Percentiles rank a stretch among this genome's conserved stretches.
Evolutionary conservation across 2,888 invertebrate genomes (phyloP).

Genomic region (Unio delphinus): DNA sequence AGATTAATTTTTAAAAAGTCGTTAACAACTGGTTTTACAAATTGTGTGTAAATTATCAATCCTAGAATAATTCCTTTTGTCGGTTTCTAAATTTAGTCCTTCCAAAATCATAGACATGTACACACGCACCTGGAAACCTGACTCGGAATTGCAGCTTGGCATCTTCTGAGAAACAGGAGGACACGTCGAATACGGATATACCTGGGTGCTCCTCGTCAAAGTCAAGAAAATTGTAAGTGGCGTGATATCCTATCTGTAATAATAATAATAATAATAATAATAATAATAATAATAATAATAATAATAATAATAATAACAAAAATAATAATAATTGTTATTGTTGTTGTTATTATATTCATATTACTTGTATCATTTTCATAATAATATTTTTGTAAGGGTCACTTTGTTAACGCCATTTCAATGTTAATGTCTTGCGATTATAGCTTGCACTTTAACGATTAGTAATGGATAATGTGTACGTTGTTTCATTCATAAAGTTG

Average conservation of each 20-base stretch:
- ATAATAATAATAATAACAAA: background rate
- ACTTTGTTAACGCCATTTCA: too few species aligned
- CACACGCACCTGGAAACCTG: constrained; percentile 41
- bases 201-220: constrained; percentile 48
- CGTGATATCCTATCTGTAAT: constrained; percentile 26
- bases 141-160: constrained; percentile 47
- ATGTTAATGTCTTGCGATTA: too few species aligned
- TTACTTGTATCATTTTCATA: too few species aligned
- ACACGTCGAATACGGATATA: constrained; percentile 49
- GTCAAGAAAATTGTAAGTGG: constrained; percentile 51
- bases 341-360: background rate
- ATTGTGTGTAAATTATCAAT: too few species aligned
- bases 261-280: constrained; percentile 3
- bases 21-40: too few species aligned
- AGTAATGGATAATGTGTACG: too few species aligned
- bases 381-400: too few species aligned
- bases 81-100: too few species aligned
- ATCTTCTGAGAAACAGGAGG: constrained; percentile 49
- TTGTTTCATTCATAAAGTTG: background rate
- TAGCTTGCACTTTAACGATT: too few species aligned
- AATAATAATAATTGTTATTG: background rate
- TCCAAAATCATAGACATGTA: too few species aligned
- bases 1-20: too few species aligned
- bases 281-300: background rate
- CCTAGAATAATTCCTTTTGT: too few species aligned